A percentile compares a stretch with the other conserved stretches of the same genome.
Conservation (phyloP, 1,140 invertebrate species). For the Heliconius eleuchia region DNA sequence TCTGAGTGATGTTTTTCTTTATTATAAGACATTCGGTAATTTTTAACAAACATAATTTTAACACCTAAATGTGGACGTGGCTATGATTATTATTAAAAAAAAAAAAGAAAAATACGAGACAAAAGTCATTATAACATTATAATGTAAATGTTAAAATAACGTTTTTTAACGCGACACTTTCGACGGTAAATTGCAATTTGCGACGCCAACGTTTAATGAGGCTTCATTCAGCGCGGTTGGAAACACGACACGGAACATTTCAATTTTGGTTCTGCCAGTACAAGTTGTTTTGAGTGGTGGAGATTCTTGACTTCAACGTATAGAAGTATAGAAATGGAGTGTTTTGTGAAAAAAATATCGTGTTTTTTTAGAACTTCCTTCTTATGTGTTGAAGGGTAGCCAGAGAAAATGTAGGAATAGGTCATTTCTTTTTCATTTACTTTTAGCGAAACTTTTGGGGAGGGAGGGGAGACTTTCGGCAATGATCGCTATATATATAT, state of each 20-base stretch:
- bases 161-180: conserved; percentile 20
- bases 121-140: conserved; percentile 13
- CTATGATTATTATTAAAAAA: background rate
- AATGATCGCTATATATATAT: too few species aligned
- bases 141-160: conserved; percentile 13
- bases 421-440: too few species aligned
- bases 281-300: background rate
- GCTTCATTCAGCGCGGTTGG: conserved; percentile 43
- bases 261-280: conserved; percentile 36
- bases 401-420: too few species aligned
- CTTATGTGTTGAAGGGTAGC: too few species aligned
- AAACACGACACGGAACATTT: conserved; percentile 40
- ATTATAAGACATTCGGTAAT: too few species aligned
- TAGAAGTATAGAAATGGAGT: background rate
- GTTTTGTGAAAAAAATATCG: too few species aligned
- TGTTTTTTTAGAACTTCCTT: too few species aligned
- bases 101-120: background rate
- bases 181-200: conserved; percentile 46
- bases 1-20: too few species aligned
- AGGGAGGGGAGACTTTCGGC: too few species aligned
- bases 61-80: background rate
- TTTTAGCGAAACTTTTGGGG: too few species aligned
- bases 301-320: background rate
- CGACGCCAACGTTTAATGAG: conserved; percentile 43
- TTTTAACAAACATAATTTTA: too few species aligned